A percentile compares a stretch with the other conserved stretches of the same genome.
Conservation (phyloP, 1,140 invertebrate genomes). For the Laupala kohalensis region DNA sequence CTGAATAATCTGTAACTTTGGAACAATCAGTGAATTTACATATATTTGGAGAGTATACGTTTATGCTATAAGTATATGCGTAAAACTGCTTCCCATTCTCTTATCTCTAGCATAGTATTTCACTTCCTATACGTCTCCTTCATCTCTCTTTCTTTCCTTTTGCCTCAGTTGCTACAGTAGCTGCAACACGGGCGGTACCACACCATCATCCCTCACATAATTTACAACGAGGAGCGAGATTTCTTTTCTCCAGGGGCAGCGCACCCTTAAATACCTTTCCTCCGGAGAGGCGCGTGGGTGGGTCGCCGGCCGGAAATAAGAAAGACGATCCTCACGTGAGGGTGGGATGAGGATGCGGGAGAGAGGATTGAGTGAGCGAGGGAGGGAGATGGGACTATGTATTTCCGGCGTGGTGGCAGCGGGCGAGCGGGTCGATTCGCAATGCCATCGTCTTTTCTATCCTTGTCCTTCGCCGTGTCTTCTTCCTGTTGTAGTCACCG, state of each 20-base stretch:
- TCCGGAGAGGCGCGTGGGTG: neutral
- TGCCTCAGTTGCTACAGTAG: too few relatives aligned
- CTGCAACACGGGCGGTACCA: neutral
- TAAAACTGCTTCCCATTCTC: too few relatives aligned
- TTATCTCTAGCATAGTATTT: too few relatives aligned
- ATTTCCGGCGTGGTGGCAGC: neutral
- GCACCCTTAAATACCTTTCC: neutral
- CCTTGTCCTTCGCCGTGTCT: too few relatives aligned
- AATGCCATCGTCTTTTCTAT: neutral
- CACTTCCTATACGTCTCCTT: too few relatives aligned
- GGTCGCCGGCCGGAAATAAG: neutral
- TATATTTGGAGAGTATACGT: too few relatives aligned
- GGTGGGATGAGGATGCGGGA: too few relatives aligned
- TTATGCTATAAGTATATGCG: too few relatives aligned
- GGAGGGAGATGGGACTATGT: neutral
- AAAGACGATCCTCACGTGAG: neutral
- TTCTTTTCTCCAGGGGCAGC: neutral
- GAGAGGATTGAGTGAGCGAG: too few relatives aligned
- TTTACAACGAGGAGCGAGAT: neutral
- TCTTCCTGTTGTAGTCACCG: neutral
- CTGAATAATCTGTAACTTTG: too few relatives aligned
- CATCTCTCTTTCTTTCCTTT: too few relatives aligned
- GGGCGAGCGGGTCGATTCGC: neutral
- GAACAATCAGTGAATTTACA: too few relatives aligned
- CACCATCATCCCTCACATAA: neutral